Evolutionary conservation across 2,888 invertebrate species (phyloP).

Genomic region (Eristalinus aeneus): DNA sequence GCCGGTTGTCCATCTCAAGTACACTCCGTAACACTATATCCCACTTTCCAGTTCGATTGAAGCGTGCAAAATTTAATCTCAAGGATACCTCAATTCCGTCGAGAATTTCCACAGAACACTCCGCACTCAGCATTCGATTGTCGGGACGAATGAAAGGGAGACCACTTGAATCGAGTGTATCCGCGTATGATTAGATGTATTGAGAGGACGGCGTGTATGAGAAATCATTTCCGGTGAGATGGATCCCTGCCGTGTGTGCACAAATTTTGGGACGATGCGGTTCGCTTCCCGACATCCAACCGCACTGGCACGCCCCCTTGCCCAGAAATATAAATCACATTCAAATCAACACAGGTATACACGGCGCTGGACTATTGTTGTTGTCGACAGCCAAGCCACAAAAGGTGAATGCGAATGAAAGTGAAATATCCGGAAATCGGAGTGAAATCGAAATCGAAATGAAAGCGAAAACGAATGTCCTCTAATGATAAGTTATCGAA

Average conservation of each 20-base stretch:
- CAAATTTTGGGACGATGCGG: conserved; percentile 2
- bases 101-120: conserved; percentile 6
- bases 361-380: background rate
- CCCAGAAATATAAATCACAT: conserved; percentile 64
- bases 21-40: conserved; percentile 47
- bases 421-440: conserved; percentile 69
- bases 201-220: conserved; percentile 53
- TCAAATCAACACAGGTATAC: conserved; percentile 64
- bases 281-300: conserved; percentile 56
- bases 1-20: conserved; percentile 56
- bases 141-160: conserved; percentile 50
- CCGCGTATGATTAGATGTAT: conserved; percentile 63
- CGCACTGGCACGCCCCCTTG: conserved; percentile 64
- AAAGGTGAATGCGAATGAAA: conserved; percentile 59
- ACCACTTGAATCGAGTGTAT: conserved; percentile 66
- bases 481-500: conserved; percentile 67
- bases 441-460: conserved; percentile 50
- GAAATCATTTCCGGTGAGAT: conserved; percentile 68
- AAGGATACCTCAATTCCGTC: conserved; percentile 30
- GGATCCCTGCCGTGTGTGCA: conserved; percentile 5
- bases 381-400: conserved; percentile 29
- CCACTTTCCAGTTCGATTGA: conserved; percentile 57
- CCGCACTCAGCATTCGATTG: conserved; percentile 4
- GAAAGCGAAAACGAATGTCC: conserved; percentile 55
- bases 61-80: conserved; percentile 70